These are phyloP conservation scores for Cryptops parisi DNA, from an alignment of 2,888 invertebrate species.

Conservation along the genomic window DNA sequence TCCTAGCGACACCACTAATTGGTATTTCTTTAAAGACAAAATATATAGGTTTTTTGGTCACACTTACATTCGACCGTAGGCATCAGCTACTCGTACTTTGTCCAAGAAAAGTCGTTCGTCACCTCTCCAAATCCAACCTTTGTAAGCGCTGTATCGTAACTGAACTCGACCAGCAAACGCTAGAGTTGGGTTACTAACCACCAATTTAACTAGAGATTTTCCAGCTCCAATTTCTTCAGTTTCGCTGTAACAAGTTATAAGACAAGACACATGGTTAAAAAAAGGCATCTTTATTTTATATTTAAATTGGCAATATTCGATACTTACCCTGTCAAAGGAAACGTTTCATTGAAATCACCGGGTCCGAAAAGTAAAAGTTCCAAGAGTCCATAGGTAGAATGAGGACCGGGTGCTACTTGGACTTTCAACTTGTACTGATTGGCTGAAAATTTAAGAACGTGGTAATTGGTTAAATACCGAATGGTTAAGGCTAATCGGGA, in stretches of 20 bases:
- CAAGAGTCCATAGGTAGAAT: not conserved
- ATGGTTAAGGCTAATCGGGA: not conserved
- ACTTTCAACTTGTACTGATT: not conserved
- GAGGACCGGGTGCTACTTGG: not conserved
- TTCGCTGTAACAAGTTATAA: not conserved
- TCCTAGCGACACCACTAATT: not conserved
- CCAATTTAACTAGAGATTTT: slow-evolving; percentile 1
- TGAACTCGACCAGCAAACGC: slow-evolving; percentile 1
- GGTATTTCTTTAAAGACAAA: not conserved
- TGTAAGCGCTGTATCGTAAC: slow-evolving; percentile 6
- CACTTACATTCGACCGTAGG: slow-evolving; percentile 5
- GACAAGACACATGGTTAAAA: not conserved
- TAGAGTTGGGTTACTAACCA: slow-evolving; percentile 5
- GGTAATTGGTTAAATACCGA: not conserved
- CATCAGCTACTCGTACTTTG: not conserved
- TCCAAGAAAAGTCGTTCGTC: slow-evolving; percentile 1
- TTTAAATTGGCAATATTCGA: not conserved
- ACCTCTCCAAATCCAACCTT: slow-evolving; percentile 7
- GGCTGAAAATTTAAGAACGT: not conserved
- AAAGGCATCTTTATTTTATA: not conserved
- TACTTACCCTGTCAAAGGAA: not conserved
- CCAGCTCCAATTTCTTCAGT: slow-evolving; percentile 3
- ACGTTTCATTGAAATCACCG: not conserved
- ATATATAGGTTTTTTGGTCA: too few relatives aligned
- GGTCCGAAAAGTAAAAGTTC: not conserved